Evolutionary conservation across 2,113 vertebrate species (phyloP).

Genomic region (Larimichthys crocea): DNA sequence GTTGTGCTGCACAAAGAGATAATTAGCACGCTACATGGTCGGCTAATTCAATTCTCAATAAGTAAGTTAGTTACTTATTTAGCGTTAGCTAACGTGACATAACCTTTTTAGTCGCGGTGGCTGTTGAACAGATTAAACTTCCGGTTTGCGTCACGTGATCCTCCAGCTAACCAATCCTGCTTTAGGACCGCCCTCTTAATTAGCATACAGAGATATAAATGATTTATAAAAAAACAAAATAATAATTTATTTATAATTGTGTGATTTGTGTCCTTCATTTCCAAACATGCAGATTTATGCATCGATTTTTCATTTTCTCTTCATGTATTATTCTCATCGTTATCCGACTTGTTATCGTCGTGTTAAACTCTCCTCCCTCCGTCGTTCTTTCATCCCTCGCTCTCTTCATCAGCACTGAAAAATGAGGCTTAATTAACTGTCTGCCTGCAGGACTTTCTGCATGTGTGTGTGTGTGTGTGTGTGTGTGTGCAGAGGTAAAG

Average conservation of each 20-base stretch:
- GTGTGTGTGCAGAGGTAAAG: slow-evolving; percentile 70
- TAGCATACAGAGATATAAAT: no score
- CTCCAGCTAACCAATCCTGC: no score
- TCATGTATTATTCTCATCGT: slow-evolving; percentile 48
- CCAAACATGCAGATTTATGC: slow-evolving; percentile 6
- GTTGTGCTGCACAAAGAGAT: no score
- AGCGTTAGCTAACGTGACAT: no score
- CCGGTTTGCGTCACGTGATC: no score
- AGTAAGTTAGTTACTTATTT: no score
- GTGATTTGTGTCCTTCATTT: not conserved
- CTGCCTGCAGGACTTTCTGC: slow-evolving; percentile 73
- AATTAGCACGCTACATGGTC: no score
- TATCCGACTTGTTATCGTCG: slow-evolving; percentile 53
- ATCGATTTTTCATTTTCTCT: slow-evolving; percentile 45
- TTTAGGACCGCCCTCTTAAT: no score
- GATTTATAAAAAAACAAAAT: no score
- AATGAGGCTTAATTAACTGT: slow-evolving; percentile 79
- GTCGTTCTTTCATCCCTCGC: slow-evolving; percentile 43
- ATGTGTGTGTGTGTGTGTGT: slow-evolving; percentile 44
- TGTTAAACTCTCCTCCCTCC: slow-evolving; percentile 34
- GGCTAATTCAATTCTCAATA: no score
- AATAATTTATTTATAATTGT: not conserved
- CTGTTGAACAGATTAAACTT: no score
- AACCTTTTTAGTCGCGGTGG: no score
- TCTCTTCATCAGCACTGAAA: slow-evolving; percentile 76